Base-by-base conservation (phyloP, 2,113 vertebrate species). In the Cyanoramphus novaezelandiae region DNA sequence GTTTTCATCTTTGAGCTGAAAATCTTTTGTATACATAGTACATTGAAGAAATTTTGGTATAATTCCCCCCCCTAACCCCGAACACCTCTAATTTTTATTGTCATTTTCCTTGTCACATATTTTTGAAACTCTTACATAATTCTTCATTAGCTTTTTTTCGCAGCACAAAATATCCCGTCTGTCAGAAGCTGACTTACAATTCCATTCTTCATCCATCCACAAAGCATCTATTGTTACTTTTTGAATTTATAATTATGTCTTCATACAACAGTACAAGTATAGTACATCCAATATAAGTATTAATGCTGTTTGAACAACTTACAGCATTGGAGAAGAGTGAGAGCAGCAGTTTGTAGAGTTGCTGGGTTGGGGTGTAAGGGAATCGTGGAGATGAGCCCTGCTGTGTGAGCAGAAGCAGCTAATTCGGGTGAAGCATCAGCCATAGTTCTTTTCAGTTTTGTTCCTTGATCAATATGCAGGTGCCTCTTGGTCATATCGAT, bases 401-500 rank as follows among this genome's bases (percentile, higher is more conserved):
- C 53, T 46, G 19, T 13, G 13, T 72, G 84, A 92, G 78, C 35
- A 80, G 62, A 24, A 82, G 71, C 23, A 60, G 44, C 16, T 33
- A 88, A 60, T 39, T 50, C 49, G 43, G 39, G 46, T 1, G 3
- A 90, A 90, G 50, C 71, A 65, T 82, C 44, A 69, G 67, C 77
- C 64, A 18, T 46, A 70, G 19, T 91, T 91, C 64, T 28, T 27
- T 88, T 50, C 2, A 7, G 16, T 78, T 94, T 93, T 84, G 18
- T 88, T 87, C 49, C 64, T 80, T 75, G 55, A 75, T 96, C 85
- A 68, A 81, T 96, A 92, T 64, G 64, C 52, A 83, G 57, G 64
- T 93, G 35, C 83, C 43, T 93, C 87, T 87, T 86, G 44, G 29
- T 70, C 37, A 25, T 88, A 94, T 88, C 2, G 72, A 93, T 90